Base-by-base conservation (phyloP, 2,888 invertebrate genomes). In the Parapristionchus giblindavisi region DNA sequence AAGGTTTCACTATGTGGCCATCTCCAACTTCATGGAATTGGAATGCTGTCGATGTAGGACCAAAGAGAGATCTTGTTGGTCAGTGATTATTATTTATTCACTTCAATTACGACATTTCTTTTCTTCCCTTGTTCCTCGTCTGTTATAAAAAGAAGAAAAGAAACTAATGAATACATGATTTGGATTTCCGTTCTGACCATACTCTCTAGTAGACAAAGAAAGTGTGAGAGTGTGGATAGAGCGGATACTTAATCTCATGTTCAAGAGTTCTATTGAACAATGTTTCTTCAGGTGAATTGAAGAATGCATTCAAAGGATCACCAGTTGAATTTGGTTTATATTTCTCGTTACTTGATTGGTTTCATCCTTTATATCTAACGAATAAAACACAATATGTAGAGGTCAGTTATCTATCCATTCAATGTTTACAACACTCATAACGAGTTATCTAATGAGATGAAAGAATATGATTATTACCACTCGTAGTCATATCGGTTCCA, bases 1-100 rank as follows among this genome's bases (percentile, higher is more conserved):
- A 90, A 81, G 90, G 90, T 3, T 90, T 88, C 81, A 89, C 89
- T 34, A 88, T 89, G 81, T 90, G 90, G 89, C 89, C 90, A 2
- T 88, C 89, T 24, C 87, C 87, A 32, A 88, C 88, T 48, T 89
- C 89, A 3, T 90, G 88, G 84, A 90, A 89, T 81, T 90, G 90
- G 90, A 90, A 90, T 81, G 84, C 90, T 11, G 83, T 88, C 80
- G 90, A 89, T 82, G 88, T 89, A 43, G 90, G 90, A 61, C 90
- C 90, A 17, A 88, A 89, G 40, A 81, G 89, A 75, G 90, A 90
- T 83, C 85, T 90, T 66, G 89, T 90, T 65, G 90, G 89, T 88
- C 81, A 78, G 84, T 74, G 61, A n/a, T n/a, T n/a, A n/a, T n/a
- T n/a, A n/a, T n/a, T n/a, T n/a, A n/a, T n/a, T n/a, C n/a, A n/a